Base-by-base conservation (phyloP, 2,113 vertebrate genomes). In the Chlorodrepanis virens region DNA sequence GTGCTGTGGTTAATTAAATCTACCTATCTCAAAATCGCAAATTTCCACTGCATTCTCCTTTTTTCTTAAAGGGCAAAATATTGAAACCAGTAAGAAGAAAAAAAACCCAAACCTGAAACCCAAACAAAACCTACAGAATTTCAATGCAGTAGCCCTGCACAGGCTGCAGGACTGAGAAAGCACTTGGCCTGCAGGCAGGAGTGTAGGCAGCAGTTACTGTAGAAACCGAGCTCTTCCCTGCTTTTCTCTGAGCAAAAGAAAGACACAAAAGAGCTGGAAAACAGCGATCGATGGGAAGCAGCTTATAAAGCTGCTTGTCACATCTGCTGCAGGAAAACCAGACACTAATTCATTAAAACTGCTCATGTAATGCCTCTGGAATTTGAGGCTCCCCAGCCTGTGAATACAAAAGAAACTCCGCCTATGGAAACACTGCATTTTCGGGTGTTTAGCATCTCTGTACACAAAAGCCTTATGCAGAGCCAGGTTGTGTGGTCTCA, bases 281-380 rank as follows among this genome's bases (percentile, higher is more conserved):
- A 97, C 93, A 97, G 88, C 94, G 93, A 97, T 97, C 93, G 87
- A 97, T 97, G 95, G 96, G 97, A 97, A 97, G 94, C 95, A 96
- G 97, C 97, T 97, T 97, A 97, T 97, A 97, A 97, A 96, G 96
- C 97, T 96, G 96, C 97, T 96, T 97, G 97, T 98, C 97, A 97
- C 97, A 97, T 98, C 97, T 97, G 96, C 97, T 98, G 96, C 97
- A 97, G 93, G 94, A 97, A 97, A 97, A 96, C 95, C 97, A 98
- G 97, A 97, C 97, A 92, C 93, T 96, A 97, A 98, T 97, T 97
- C 96, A 97, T 97, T 97, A 97, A 97, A 97, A 96, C 94, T 97
- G 96, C 95, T 97, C 96, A 96, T 97, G 97, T 98, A 97, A 98
- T 97, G 97, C 96, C 94, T 96, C 93, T 98, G 98, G 98, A 98